These are phyloP conservation scores for Blastobasis lacticolella DNA, from an alignment of 2,888 invertebrate genomes.

Conservation along the genomic window DNA sequence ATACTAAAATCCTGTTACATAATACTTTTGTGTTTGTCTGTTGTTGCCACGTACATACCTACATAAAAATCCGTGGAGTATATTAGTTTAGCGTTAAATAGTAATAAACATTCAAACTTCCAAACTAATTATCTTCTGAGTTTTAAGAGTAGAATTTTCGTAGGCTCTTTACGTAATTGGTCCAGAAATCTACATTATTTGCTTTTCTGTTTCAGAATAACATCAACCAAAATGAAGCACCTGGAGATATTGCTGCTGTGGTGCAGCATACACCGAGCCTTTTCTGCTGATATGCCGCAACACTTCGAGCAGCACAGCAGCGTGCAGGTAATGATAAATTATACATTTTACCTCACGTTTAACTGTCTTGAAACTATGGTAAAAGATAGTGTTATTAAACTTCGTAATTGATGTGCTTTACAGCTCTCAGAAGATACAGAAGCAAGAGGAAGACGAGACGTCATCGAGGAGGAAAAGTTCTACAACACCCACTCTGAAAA, in stretches of 20 bases:
- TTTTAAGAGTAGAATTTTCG: no score
- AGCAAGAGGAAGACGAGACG: conserved; percentile 53
- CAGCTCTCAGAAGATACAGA: conserved; percentile 42
- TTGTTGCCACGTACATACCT: not conserved
- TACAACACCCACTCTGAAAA: conserved; percentile 49
- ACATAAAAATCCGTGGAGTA: not conserved
- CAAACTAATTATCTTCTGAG: no score
- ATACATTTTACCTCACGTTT: not conserved
- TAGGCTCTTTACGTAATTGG: no score
- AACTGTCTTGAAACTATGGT: not conserved
- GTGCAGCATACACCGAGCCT: conserved; percentile 1
- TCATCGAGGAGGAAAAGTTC: conserved; percentile 66
- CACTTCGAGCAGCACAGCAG: conserved; percentile 2
- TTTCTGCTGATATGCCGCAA: conserved; percentile 1
- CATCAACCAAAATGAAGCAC: conserved; percentile 12
- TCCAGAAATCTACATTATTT: no score
- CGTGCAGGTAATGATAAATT: not conserved
- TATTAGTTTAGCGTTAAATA: no score
- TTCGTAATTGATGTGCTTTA: not conserved
- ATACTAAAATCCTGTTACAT: no score
- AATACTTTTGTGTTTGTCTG: no score
- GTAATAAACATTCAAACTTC: no score
- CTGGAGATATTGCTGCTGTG: conserved; percentile 7
- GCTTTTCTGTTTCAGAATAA: conserved; percentile 9
- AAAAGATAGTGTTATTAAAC: not conserved